Evolutionary conservation across 2,797 vertebrate species (phyloP), one percentile per base, ranked within the genome.

Genomic region (Arrhamphus sclerolepis): DNA sequence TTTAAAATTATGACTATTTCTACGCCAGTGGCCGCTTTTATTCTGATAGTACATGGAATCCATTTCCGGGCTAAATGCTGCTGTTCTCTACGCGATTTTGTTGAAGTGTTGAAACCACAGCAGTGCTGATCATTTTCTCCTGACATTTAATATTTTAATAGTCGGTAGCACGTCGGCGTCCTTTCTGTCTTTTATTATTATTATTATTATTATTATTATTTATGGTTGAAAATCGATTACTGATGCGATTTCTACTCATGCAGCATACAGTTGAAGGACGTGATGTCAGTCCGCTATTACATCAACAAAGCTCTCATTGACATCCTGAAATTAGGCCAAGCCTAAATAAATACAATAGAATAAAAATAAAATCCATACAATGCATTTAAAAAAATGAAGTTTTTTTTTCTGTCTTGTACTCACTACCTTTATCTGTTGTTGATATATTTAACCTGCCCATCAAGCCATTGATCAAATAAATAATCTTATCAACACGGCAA

Each of bases 21-120:
- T 17, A 2, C 16, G 22, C 0, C 2, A 41, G 4, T 16, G 2
- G 1, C 11, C 0, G 10, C 56, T 17, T 81, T 78, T 75, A 74
- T 70, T 76, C 63, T 20, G 70, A 72, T 70, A 26, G 17, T 1
- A 14, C 1, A 13, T 46, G 21, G 6, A 34, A 7, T n/a, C 0
- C 1, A n/a, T 72, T 67, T 81, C 83, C 78, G 72, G 54, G 7
- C 8, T 46, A 7, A 0, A 16, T 44, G 18, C 29, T 41, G 19
- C 22, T 24, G 2, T 10, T 31, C 2, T 31, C 29, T 3, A 2
- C 2, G 3, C 9, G 29, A 1, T 52, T 18, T 46, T 2, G 31
- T 2, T 2, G 1, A 29, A 51, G 10, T 14, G 21, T 42, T 31
- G 17, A 20, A 22, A 31, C 40, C 1, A 31, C 14, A 28, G 1